Base-by-base conservation (phyloP, 2,888 invertebrate species). In the Reticulitermes lucifugus region DNA sequence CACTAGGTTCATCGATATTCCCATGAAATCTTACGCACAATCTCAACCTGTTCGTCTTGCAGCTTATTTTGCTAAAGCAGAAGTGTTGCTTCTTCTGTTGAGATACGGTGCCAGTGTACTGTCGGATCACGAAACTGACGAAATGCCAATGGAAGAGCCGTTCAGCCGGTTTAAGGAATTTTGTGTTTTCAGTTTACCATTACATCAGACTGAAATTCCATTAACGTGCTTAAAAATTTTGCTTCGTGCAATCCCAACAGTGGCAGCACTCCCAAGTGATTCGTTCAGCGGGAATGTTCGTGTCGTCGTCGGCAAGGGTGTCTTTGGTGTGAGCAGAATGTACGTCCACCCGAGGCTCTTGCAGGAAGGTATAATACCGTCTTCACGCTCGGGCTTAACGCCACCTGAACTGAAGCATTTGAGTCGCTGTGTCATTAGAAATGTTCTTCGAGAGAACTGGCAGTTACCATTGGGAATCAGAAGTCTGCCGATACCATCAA, bases 21-120 rank as follows among this genome's bases (percentile, higher is more conserved):
- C 96, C 21, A 94, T 97, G 90, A 96, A 96, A 89, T 96, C 96
- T 85, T 96, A 96, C 89, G 96, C 96, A 0, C 93, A 93, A 88
- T 93, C 95, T 9, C 93, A 95, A 0, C 96, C 96, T 0, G 91
- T 96, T 2, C 93, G 95, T 89, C 94, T 96, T 0, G 95, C 95
- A 0, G 92, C 96, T 87, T 96, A 96, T 89, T 93, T 96, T 89
- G 95, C 95, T 77, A 92, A 95, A 18, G 94, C 96, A 6, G 96
- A 96, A 89, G 94, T 96, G 89, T 91, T 97, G 7, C 92, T 94
- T 89, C 94, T 96, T 86, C 91, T 97, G 86, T 91, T 97, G 79
- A 91, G 95, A 90, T 95, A 95, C 89, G 96, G 96, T 25, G 91
- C 91, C 2, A 92, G 92, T 87, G n/a, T 86, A n/a, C 46, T 41